Percentiles rank a stretch among this genome's conserved stretches.
phyloP scores from a whole-genome alignment of 35 echinoderm and acorn worm species.

The Patiria miniata region DNA sequence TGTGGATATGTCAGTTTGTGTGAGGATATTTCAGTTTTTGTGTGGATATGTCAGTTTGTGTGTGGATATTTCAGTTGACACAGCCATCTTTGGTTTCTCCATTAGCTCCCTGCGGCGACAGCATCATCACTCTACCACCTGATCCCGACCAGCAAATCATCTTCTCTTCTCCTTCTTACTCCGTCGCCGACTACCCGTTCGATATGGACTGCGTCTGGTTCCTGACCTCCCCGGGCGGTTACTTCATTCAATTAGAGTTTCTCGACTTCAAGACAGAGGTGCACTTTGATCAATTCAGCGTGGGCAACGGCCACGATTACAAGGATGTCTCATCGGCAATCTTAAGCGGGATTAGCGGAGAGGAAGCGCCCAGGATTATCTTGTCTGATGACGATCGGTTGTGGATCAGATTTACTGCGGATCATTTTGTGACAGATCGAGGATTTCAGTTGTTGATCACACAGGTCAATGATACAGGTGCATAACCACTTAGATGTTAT shows the following conservation, averaged over 20 bases:
- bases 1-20: no score
- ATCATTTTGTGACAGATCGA: neutral
- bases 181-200: neutral
- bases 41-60: no score
- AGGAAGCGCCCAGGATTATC: conserved; percentile 1
- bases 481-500: neutral
- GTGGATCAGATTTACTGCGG: neutral
- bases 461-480: neutral
- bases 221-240: neutral
- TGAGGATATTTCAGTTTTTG: no score
- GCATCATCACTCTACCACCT: neutral
- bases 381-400: neutral
- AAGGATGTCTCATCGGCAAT: neutral
- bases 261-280: neutral
- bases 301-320: neutral
- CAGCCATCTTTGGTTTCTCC: neutral
- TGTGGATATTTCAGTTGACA: no score
- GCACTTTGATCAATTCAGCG: neutral
- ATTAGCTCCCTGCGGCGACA: neutral
- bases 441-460: conserved; percentile 5
- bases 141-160: neutral
- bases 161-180: neutral
- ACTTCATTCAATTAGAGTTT: conserved; percentile 1
- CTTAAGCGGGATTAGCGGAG: neutral
- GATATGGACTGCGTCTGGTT: neutral